These are phyloP conservation scores for Cettia cetti DNA, from an alignment of 2,113 vertebrate genomes.

Conservation along the genomic window DNA sequence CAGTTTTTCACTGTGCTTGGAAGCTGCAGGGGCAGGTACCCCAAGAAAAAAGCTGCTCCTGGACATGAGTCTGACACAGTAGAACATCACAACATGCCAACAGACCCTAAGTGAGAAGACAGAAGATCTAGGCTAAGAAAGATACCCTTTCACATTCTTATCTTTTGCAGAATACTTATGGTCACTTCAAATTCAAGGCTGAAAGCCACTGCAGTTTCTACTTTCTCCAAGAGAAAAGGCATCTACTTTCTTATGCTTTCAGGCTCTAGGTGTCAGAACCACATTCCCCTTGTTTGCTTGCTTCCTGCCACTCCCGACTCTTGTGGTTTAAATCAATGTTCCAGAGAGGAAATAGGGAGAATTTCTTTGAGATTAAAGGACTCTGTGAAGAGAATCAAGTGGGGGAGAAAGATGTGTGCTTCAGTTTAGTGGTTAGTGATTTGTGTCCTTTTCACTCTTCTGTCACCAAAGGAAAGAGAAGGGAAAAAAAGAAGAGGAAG, in stretches of 20 bases:
- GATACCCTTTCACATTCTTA: not conserved
- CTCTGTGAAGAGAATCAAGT: not conserved
- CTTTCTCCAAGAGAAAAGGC: not conserved
- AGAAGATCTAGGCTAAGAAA: not conserved
- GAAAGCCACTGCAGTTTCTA: not conserved
- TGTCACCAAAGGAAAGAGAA: not conserved
- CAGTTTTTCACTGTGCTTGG: not conserved
- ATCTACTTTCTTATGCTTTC: not conserved
- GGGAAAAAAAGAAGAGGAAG: not conserved
- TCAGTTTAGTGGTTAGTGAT: not conserved
- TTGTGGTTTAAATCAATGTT: not conserved
- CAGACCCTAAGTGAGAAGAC: not conserved
- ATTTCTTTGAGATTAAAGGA: not conserved
- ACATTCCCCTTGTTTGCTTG: not conserved
- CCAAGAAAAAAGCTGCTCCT: not conserved
- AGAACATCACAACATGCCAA: not conserved
- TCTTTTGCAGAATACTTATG: not conserved
- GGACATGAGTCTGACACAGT: not conserved
- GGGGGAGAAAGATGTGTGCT: accelerated
- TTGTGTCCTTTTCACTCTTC: not conserved
- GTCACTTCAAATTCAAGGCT: not conserved
- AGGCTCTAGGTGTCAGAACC: not conserved
- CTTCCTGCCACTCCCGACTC: not conserved
- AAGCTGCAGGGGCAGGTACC: not conserved
- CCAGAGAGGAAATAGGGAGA: not conserved